Evolutionary conservation across 2,888 invertebrate genomes (phyloP), one percentile per base, ranked within the genome.

Genomic region (Zeuzera pyrina): DNA sequence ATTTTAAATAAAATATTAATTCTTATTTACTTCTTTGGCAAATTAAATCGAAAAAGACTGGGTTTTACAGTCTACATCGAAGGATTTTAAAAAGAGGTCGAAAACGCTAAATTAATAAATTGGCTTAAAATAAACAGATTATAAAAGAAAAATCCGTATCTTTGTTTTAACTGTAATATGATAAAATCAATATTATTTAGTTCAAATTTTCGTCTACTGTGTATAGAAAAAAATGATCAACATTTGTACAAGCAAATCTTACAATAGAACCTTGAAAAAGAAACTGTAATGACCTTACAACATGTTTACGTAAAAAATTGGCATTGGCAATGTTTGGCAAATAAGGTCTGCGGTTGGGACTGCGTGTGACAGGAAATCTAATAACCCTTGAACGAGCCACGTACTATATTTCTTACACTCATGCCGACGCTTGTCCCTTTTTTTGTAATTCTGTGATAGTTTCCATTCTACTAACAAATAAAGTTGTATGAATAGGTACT

Each of bases 341-440:
- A 71, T 69, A 67, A 60, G 63, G 58, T 56, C 58, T 60, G 63
- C 54, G 70, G 64, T 52, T 57, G 67, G 49, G 53, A 49, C 58
- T 70, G 74, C 59, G 60, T 71, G 71, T 76, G 76, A 76, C 76
- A 65, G 65, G 73, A 74, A 74, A 72, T 70, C 70, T 73, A 74
- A 76, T 71, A 74, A 67, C 72, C 67, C 67, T 56, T 56, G 58
- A 66, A 67, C 63, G 64, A 66, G 56, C 8, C 8, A 19, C 19
- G 19, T 19, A 19, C 19, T 19, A 19, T 19, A 19, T 19, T 19
- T 8, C 8, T 8, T 19, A 8, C 19, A 7, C 19, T 2, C n/a
- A n/a, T n/a, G n/a, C n/a, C 24, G 15, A 14, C 15, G 10, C 21
- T 30, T 22, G 13, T 6, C 12, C 30, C 15, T 14, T 23, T 23